A percentile compares a stretch with the other conserved stretches of the same genome.
phyloP scores from a whole-genome alignment of 2,888 invertebrate species.

The Apotomis turbidana region DNA sequence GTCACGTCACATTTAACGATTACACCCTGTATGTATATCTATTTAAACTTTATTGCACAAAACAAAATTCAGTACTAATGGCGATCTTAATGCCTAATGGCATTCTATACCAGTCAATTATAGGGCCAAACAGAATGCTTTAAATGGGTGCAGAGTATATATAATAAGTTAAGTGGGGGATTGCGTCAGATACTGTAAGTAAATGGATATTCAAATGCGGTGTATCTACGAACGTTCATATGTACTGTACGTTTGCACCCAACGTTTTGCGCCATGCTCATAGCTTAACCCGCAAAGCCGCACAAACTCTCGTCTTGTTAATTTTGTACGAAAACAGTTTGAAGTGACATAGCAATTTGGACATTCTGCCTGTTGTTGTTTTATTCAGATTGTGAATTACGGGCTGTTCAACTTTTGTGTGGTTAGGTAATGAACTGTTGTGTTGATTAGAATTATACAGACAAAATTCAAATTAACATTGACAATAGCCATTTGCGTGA shows the following conservation, averaged over 20 bases:
- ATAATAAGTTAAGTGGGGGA: no score
- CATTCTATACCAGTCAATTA: no score
- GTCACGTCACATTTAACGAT: no score
- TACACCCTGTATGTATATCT: no score
- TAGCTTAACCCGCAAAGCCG: constrained; percentile 33
- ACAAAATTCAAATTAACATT: neutral
- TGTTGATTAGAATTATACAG: constrained; percentile 38
- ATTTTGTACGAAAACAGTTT: constrained; percentile 43
- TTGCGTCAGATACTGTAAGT: neutral
- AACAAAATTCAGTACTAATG: no score
- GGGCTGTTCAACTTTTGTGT: constrained; percentile 35
- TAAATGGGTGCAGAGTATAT: no score
- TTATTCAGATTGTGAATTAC: constrained; percentile 43
- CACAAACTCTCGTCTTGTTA: constrained; percentile 38
- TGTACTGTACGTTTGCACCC: constrained; percentile 1
- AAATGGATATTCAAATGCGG: constrained; percentile 9
- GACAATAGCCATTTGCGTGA: no score
- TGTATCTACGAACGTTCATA: neutral
- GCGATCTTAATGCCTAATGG: no score
- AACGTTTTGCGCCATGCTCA: neutral
- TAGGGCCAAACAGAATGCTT: no score
- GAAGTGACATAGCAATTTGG: constrained; percentile 42
- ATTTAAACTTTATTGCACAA: no score
- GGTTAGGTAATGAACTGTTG: constrained; percentile 39
- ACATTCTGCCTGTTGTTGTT: constrained; percentile 41